Conservation (phyloP, 1,140 invertebrate species). For the Zaprionus davidi region DNA sequence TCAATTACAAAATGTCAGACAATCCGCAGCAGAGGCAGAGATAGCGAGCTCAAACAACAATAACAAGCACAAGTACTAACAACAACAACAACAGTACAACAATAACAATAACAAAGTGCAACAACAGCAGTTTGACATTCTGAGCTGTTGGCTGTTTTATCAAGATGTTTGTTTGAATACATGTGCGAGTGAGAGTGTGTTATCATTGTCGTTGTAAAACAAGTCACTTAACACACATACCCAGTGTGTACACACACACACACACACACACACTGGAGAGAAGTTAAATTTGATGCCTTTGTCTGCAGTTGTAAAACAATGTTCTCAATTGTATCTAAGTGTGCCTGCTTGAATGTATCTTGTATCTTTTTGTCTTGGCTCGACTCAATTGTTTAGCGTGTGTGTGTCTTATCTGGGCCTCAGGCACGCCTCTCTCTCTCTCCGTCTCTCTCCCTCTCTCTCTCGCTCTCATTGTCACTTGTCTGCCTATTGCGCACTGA, state of each 20-base stretch:
- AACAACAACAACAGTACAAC: neutral
- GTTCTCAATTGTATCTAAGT: conserved; percentile 64
- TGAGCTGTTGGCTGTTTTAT: conserved; percentile 46
- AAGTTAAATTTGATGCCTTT: conserved; percentile 79
- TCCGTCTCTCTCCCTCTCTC: conserved; percentile 30
- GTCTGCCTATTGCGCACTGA: conserved; percentile 75
- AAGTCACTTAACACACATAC: conserved; percentile 73
- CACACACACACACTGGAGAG: conserved; percentile 36
- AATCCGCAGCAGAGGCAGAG: conserved; percentile 52
- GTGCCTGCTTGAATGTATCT: conserved; percentile 44
- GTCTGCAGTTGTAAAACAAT: conserved; percentile 79
- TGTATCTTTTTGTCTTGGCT: conserved; percentile 73
- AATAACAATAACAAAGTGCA: conserved; percentile 15
- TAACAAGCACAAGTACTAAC: conserved; percentile 17
- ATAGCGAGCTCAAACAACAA: conserved; percentile 35
- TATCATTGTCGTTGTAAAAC: conserved; percentile 80
- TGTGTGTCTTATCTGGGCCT: conserved; percentile 63
- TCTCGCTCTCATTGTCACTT: conserved; percentile 68
- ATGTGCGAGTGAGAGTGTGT: conserved; percentile 42
- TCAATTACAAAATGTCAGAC: conserved; percentile 77
- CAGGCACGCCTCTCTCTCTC: conserved; percentile 48
- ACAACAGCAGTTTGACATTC: conserved; percentile 45
- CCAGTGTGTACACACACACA: conserved; percentile 2
- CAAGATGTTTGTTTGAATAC: conserved; percentile 59
- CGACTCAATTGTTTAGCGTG: conserved; percentile 75